Conservation (phyloP, 1,140 invertebrate species). For the Drosophila ironensis region DNA sequence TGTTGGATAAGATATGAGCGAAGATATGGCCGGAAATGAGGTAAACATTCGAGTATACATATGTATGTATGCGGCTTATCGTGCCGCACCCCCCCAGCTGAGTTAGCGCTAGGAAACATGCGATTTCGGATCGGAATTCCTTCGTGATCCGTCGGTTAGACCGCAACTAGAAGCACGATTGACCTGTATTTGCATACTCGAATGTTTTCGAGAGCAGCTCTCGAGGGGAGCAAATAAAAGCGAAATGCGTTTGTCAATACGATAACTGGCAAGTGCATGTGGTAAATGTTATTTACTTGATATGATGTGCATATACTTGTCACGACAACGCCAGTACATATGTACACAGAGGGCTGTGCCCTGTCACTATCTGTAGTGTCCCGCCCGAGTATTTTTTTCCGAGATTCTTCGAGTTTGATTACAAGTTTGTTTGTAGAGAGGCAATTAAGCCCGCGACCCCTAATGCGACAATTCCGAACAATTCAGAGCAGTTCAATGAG, state of each 20-base stretch:
- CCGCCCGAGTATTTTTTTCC: constrained; percentile 1
- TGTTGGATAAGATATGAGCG: constrained; percentile 16
- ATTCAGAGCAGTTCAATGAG: constrained; percentile 52
- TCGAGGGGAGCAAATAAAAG: constrained; percentile 10
- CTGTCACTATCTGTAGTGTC: constrained; percentile 21
- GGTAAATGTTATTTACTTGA: constrained; percentile 33
- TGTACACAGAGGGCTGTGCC: constrained; percentile 14
- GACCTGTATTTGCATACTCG: constrained; percentile 53
- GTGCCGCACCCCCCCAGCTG: constrained; percentile 35
- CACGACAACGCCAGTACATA: constrained; percentile 11
- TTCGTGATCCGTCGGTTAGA: constrained; percentile 8
- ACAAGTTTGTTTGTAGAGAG: background rate
- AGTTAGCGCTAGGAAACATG: background rate
- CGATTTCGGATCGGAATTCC: constrained; percentile 1
- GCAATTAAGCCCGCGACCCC: constrained; percentile 5
- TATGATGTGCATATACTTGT: constrained; percentile 2
- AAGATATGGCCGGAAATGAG: constrained; percentile 45
- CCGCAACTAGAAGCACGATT: constrained; percentile 9
- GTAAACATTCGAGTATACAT: constrained; percentile 6
- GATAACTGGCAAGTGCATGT: constrained; percentile 30
- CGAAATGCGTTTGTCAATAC: constrained; percentile 39
- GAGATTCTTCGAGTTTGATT: constrained; percentile 3
- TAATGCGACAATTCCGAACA: constrained; percentile 25
- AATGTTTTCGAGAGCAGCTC: constrained; percentile 11
- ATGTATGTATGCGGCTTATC: background rate